These are phyloP conservation scores for Anoplopoma fimbria DNA, from an alignment of 2,113 vertebrate genomes.

Conservation along the genomic window DNA sequence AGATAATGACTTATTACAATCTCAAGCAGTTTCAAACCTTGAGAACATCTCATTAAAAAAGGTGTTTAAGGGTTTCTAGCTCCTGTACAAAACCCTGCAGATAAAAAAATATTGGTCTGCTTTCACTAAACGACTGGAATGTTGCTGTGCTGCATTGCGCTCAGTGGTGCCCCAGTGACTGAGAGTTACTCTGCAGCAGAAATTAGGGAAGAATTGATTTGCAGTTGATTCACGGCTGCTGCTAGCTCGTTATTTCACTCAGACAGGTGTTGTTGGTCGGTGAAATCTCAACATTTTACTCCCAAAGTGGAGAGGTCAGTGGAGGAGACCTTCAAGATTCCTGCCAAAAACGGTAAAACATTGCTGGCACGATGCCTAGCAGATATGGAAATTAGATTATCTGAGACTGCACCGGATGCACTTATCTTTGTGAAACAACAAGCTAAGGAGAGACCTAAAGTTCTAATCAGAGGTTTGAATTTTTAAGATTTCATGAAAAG, in stretches of 20 bases:
- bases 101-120: background rate
- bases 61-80: too few species aligned
- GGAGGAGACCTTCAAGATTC: background rate
- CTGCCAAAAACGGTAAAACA: background rate
- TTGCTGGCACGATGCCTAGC: background rate
- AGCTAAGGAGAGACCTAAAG: background rate
- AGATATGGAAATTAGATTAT: constrained; percentile 7
- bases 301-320: background rate
- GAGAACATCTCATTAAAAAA: too few species aligned
- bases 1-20: too few species aligned
- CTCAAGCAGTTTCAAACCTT: too few species aligned
- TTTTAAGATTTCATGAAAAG: background rate
- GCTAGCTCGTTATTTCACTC: constrained; percentile 30
- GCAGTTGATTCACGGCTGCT: background rate
- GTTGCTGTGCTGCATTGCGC: background rate
- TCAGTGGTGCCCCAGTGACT: background rate
- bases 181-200: constrained; percentile 23
- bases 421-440: background rate
- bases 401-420: background rate
- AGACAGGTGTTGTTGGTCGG: constrained; percentile 5
- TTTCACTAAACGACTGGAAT: background rate
- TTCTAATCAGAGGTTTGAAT: background rate
- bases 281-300: constrained; percentile 10
- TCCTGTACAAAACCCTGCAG: background rate
- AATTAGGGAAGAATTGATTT: background rate